phyloP scores from a whole-genome alignment of 2,113 vertebrate species.

The Okapia johnstoni region DNA sequence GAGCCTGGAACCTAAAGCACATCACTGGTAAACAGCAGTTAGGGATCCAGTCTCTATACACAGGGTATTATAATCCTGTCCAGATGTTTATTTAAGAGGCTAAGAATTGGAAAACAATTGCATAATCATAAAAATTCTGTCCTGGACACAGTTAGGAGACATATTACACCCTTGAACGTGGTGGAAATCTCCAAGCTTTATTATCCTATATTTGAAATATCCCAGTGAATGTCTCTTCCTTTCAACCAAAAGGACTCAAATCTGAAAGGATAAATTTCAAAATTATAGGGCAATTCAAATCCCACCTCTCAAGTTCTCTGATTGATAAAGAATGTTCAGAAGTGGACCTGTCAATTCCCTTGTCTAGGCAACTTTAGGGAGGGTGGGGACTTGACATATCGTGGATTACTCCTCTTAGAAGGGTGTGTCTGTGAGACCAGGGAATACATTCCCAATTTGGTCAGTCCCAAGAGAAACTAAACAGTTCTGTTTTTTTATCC shows the following conservation, averaged over 20 bases:
- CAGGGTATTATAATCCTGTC: background rate
- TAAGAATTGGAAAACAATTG: constrained; percentile 23
- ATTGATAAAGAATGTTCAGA: background rate
- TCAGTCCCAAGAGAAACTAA: background rate
- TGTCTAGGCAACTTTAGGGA: background rate
- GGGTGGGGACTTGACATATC: background rate
- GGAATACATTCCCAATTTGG: background rate
- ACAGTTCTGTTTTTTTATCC: background rate
- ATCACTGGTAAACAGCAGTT: background rate
- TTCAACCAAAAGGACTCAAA: background rate
- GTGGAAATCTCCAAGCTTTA: constrained; percentile 9
- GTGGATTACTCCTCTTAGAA: background rate
- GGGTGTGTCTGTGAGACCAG: background rate
- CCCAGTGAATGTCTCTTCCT: background rate
- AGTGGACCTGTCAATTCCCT: background rate
- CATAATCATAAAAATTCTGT: constrained; percentile 40
- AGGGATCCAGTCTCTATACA: background rate
- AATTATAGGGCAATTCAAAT: background rate
- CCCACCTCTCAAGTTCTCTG: background rate
- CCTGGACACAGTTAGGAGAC: constrained; percentile 12
- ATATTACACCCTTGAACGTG: background rate
- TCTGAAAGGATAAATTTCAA: background rate
- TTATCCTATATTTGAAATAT: background rate
- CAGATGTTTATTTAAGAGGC: constrained; percentile 39
- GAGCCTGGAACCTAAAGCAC: background rate